Evolutionary conservation across 1,140 invertebrate genomes (phyloP).

Genomic region (Onthophagus taurus): DNA sequence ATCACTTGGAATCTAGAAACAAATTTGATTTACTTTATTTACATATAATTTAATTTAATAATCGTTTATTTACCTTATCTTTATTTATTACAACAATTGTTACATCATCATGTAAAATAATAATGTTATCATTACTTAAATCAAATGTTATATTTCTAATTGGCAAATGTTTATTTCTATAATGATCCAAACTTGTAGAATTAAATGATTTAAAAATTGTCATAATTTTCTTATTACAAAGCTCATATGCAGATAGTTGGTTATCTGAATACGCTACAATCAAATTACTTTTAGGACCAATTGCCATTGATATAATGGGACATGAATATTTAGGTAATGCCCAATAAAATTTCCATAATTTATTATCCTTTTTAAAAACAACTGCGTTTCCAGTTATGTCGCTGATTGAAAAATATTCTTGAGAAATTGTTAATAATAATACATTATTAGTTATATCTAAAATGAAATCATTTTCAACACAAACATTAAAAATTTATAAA

Average conservation of each 20-base stretch:
- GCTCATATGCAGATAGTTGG: constrained; percentile 61
- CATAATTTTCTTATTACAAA: constrained; percentile 46
- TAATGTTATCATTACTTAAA: constrained; percentile 44
- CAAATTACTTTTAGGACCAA: constrained; percentile 48
- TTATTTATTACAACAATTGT: constrained; percentile 51
- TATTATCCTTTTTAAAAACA: constrained; percentile 45
- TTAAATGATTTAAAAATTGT: constrained; percentile 45
- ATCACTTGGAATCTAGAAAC: too few relatives aligned
- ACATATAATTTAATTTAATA: background rate
- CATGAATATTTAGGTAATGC: constrained; percentile 56
- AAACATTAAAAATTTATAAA: too few relatives aligned
- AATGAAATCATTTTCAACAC: too few relatives aligned
- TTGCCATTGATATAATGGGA: constrained; percentile 52
- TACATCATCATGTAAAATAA: constrained; percentile 55
- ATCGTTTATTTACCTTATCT: constrained; percentile 35
- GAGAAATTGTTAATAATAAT: too few relatives aligned
- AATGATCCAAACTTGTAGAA: constrained; percentile 39
- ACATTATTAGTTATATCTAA: too few relatives aligned
- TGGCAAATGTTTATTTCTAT: constrained; percentile 40
- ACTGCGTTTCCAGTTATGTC: constrained; percentile 52
- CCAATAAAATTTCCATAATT: constrained; percentile 41
- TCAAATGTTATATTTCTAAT: constrained; percentile 50
- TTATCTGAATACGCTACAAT: constrained; percentile 63
- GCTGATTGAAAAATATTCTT: too few relatives aligned
- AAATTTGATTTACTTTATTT: too few relatives aligned